These are phyloP conservation scores for Hystrix cristata DNA, from an alignment of 2,113 vertebrate genomes.

Conservation along the genomic window DNA sequence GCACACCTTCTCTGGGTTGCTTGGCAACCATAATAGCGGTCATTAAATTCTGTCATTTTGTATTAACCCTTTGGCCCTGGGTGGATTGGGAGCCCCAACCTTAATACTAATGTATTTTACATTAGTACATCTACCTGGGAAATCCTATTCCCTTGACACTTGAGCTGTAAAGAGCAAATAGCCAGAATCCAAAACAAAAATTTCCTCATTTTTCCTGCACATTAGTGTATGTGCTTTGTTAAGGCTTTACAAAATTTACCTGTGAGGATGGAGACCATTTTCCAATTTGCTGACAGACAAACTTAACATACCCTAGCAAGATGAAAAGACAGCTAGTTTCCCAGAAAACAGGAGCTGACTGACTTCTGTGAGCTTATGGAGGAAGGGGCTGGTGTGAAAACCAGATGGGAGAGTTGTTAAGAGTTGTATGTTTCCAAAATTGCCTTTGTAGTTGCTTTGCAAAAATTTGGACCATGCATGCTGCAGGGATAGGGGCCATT, in stretches of 20 bases:
- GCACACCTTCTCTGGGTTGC: slow-evolving; percentile 85
- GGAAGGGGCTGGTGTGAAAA: slow-evolving; percentile 79
- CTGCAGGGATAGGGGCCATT: slow-evolving; percentile 52
- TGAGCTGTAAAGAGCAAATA: slow-evolving; percentile 81
- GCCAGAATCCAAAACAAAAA: slow-evolving; percentile 78
- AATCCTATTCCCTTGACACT: slow-evolving; percentile 81
- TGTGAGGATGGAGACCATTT: slow-evolving; percentile 81
- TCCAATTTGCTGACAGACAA: slow-evolving; percentile 86
- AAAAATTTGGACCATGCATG: slow-evolving; percentile 12
- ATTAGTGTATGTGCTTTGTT: slow-evolving; percentile 77
- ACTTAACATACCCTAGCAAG: slow-evolving; percentile 78
- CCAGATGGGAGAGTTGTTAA: slow-evolving; percentile 78
- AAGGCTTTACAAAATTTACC: slow-evolving; percentile 82
- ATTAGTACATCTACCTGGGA: slow-evolving; percentile 87
- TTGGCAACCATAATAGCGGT: slow-evolving; percentile 88
- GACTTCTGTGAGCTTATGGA: slow-evolving; percentile 77
- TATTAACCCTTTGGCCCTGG: slow-evolving; percentile 89
- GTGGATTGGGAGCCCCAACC: slow-evolving; percentile 86
- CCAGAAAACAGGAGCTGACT: slow-evolving; percentile 80
- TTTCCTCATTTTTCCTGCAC: slow-evolving; percentile 70
- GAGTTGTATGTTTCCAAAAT: slow-evolving; percentile 72
- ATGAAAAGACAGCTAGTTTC: slow-evolving; percentile 86
- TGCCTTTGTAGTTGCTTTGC: slow-evolving; percentile 49
- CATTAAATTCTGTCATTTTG: slow-evolving; percentile 90
- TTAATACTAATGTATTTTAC: slow-evolving; percentile 86